phyloP scores from a whole-genome alignment of 2,797 vertebrate species.

The Onychomys leucogaster region DNA sequence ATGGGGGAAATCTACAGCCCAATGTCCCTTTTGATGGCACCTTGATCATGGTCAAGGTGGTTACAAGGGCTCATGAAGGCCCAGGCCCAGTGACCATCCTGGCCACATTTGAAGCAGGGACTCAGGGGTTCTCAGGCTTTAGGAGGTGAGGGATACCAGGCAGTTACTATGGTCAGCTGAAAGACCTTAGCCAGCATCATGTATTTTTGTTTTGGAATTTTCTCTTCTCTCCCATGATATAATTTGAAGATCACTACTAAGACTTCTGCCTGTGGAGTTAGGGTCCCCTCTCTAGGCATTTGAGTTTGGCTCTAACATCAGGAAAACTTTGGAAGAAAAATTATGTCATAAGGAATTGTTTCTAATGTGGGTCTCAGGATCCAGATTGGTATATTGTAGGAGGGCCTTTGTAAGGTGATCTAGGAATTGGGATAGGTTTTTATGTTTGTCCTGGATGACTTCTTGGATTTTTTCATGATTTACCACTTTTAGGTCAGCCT shows the following conservation, averaged over 20 bases:
- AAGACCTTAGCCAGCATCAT: background rate
- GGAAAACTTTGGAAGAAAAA: background rate
- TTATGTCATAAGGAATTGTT: background rate
- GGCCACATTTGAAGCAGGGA: background rate
- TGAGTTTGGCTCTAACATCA: background rate
- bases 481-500: background rate
- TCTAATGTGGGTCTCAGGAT: background rate
- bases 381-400: background rate
- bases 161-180: background rate
- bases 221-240: background rate
- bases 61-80: background rate
- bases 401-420: background rate
- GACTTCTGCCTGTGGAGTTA: background rate
- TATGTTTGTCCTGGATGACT: background rate
- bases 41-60: background rate
- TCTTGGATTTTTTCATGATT: background rate
- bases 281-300: background rate
- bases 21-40: background rate
- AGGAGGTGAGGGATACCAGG: background rate
- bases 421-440: background rate
- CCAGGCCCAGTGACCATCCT: background rate
- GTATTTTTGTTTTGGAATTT: background rate
- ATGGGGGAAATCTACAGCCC: background rate
- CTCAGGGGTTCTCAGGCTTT: background rate
- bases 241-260: background rate